Percentiles rank a stretch among this genome's conserved stretches.
Conservation (phyloP, 2,888 invertebrate species). For the Holacanthella duospinosa region DNA sequence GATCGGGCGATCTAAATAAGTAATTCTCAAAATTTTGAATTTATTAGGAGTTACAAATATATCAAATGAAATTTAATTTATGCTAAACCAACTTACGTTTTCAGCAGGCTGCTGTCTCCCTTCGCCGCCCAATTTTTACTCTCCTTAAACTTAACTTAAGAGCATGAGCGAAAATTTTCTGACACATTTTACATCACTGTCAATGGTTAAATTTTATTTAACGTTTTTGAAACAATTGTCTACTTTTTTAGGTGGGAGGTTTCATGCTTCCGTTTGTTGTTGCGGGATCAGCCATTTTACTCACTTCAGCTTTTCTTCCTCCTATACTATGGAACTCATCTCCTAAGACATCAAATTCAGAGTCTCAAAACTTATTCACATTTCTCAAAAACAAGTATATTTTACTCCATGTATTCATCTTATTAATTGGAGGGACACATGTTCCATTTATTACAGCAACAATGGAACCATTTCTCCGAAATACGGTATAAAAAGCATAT, state of each 20-base stretch:
- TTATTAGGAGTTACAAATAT: too few relatives aligned
- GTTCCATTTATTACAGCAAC: background rate
- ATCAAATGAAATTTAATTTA: too few relatives aligned
- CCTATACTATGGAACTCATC: background rate
- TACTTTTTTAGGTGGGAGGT: background rate
- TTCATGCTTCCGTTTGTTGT: background rate
- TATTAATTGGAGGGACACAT: background rate
- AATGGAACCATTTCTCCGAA: background rate
- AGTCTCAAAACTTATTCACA: background rate
- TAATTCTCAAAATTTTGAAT: too few relatives aligned
- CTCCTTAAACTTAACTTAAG: too few relatives aligned
- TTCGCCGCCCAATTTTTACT: too few relatives aligned
- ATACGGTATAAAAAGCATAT: background rate
- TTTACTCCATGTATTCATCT: background rate
- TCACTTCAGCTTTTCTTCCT: background rate
- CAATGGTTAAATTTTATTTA: too few relatives aligned
- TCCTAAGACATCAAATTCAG: background rate
- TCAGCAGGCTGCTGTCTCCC: too few relatives aligned
- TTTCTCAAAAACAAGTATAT: background rate
- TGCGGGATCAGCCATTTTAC: background rate
- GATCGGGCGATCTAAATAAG: too few relatives aligned
- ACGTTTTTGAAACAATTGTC: background rate
- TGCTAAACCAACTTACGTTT: too few relatives aligned
- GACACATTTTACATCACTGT: background rate
- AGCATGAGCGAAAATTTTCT: too few relatives aligned